Percentiles rank a stretch among this genome's conserved stretches.
Evolutionary conservation across 2,113 vertebrate species (phyloP).

Genomic region (Leptosomus discolor): DNA sequence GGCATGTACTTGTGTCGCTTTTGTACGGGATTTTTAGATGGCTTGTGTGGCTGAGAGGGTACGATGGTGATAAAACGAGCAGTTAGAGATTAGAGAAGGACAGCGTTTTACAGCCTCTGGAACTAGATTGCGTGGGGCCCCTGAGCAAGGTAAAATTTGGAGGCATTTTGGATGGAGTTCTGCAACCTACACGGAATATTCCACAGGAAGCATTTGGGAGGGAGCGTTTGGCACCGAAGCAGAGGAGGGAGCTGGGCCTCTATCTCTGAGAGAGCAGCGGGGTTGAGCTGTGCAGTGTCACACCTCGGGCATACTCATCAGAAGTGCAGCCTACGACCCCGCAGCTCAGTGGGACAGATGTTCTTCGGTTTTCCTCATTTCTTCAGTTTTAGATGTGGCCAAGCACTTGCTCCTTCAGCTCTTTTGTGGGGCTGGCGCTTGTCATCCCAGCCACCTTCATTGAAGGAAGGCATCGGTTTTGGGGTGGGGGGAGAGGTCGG

Average conservation of each 20-base stretch:
- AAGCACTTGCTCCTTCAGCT: background rate
- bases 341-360: accelerated
- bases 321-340: background rate
- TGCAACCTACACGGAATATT: slow-evolving; percentile 13
- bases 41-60: background rate
- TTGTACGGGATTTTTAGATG: background rate
- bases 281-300: background rate
- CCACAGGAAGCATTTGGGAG: background rate
- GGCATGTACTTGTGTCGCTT: accelerated
- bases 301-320: background rate
- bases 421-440: background rate
- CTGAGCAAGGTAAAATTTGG: slow-evolving; percentile 8
- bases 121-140: background rate
- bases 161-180: slow-evolving; percentile 7
- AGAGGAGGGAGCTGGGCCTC: background rate
- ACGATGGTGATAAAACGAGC: background rate
- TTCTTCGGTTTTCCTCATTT: background rate
- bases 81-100: background rate
- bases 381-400: background rate
- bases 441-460: background rate
- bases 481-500: background rate
- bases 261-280: background rate
- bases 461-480: background rate
- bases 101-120: background rate
- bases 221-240: background rate